Percentiles rank a stretch among this genome's conserved stretches.
These are phyloP conservation scores for Girardinus metallicus DNA, from an alignment of 2,797 vertebrate species.

Conservation along the genomic window DNA sequence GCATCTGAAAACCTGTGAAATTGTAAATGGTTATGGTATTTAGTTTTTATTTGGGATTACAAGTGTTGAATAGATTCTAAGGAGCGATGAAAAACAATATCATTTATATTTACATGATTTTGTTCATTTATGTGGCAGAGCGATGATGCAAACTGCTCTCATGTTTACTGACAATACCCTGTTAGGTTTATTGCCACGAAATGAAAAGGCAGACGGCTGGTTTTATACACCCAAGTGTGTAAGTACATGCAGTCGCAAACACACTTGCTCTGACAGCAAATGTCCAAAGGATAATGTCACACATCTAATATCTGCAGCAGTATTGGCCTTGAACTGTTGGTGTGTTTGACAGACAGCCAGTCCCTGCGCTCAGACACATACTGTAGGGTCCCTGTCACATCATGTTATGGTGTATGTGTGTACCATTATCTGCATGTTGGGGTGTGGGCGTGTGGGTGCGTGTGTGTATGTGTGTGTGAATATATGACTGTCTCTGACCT, in stretches of 20 bases:
- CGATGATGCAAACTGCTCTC: conserved; percentile 49
- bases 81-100: background rate
- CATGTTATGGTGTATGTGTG: conserved; percentile 61
- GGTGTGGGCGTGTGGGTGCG: conserved; percentile 37
- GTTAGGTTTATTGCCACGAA: conserved; percentile 60
- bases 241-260: conserved; percentile 30
- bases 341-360: conserved; percentile 68
- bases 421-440: conserved; percentile 43
- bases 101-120: conserved; percentile 19
- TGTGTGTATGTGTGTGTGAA: conserved; percentile 44
- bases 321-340: conserved; percentile 62
- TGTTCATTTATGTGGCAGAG: conserved; percentile 37
- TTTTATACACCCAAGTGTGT: conserved; percentile 29
- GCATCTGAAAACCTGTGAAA: background rate
- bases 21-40: background rate
- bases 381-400: conserved; percentile 82
- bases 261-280: conserved; percentile 46
- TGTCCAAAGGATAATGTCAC: conserved; percentile 72
- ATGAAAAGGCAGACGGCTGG: conserved; percentile 51
- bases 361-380: conserved; percentile 74
- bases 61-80: background rate
- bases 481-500: conserved; percentile 49
- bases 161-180: conserved; percentile 65
- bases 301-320: conserved; percentile 55
- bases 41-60: conserved; percentile 13